Evolutionary conservation across 2,888 invertebrate genomes (phyloP), one percentile per base, ranked within the genome.

Genomic region (Polymixis flavicincta): DNA sequence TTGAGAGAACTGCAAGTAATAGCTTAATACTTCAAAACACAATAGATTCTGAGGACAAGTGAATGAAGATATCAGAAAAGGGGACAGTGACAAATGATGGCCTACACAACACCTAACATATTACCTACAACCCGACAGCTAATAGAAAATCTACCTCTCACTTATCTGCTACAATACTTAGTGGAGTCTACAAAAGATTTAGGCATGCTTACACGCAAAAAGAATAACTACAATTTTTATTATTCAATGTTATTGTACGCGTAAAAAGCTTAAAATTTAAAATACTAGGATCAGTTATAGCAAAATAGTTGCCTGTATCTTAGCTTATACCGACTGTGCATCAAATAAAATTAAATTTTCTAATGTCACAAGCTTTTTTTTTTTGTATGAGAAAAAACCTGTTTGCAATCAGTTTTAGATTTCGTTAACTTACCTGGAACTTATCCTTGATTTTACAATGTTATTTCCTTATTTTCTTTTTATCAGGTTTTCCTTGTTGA

Each of bases 71-170:
- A 71, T 71, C 57, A 63, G 37, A 64, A 72, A 72, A 76, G 28
- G n/a, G 57, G 80, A 85, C 80, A 74, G 64, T 83, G 83, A 85
- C 61, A 80, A 85, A 85, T 74, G 64, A 70, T 59, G n/a, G 52
- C 55, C 68, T 74, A 71, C 52, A 75, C 70, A 80, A 73, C 63
- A 68, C 32, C 63, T 68, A 65, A 71, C 69, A 71, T 28, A 72
- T 68, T 78, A 77, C 48, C 28, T 8, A 66, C 37, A 28, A 32
- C 60, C 22, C 55, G 54, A 74, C 70, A 67, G n/a, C 50, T 54
- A 59, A 74, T 45, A 25, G 57, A 66, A 69, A 69, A 83, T 82
- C 68, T 71, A n/a, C 14, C 63, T 68, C 60, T 63, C 54, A 66
- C 28, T 74, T 76, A 78, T 73, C 52, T 74, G 37, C 52, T 67